These are phyloP conservation scores for Eristalis tenax DNA, from an alignment of 2,888 invertebrate species.

Conservation along the genomic window DNA sequence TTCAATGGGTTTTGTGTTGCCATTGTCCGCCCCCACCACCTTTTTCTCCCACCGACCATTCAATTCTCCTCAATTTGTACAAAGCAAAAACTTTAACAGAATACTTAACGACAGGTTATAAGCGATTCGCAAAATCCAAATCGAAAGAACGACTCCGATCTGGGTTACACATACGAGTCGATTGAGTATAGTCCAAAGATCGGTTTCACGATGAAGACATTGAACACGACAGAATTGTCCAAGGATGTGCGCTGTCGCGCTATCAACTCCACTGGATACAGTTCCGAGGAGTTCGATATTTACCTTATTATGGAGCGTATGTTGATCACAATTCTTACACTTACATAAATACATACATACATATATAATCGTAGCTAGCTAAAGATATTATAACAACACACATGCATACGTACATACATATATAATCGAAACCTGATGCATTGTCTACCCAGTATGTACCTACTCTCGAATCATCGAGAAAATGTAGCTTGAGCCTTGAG, in stretches of 20 bases:
- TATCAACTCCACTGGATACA: not conserved
- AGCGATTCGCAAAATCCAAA: conserved; percentile 72
- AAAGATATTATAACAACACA: not conserved
- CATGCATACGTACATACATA: not conserved
- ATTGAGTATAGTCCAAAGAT: conserved; percentile 74
- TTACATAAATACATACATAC: not conserved
- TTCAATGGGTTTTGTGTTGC: conserved; percentile 3
- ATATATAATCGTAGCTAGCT: not conserved
- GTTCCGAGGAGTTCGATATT: not conserved
- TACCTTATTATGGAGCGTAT: not conserved
- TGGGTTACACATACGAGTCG: conserved; percentile 71
- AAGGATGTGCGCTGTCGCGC: not conserved
- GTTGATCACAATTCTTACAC: not conserved
- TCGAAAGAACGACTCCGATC: conserved; percentile 71
- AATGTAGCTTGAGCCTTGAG: conserved; percentile 28
- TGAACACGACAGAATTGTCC: not conserved
- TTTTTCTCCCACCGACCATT: not conserved
- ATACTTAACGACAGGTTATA: conserved; percentile 68
- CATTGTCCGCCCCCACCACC: not conserved
- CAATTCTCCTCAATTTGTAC: not conserved
- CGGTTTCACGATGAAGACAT: conserved; percentile 74
- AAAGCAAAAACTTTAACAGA: conserved; percentile 53
- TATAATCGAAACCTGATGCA: not conserved
- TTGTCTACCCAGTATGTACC: not conserved
- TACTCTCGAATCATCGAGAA: not conserved